A percentile compares a stretch with the other conserved stretches of the same genome.
phyloP scores from a whole-genome alignment of 2,888 invertebrate species.

The Zygothrica quintamaculata region DNA sequence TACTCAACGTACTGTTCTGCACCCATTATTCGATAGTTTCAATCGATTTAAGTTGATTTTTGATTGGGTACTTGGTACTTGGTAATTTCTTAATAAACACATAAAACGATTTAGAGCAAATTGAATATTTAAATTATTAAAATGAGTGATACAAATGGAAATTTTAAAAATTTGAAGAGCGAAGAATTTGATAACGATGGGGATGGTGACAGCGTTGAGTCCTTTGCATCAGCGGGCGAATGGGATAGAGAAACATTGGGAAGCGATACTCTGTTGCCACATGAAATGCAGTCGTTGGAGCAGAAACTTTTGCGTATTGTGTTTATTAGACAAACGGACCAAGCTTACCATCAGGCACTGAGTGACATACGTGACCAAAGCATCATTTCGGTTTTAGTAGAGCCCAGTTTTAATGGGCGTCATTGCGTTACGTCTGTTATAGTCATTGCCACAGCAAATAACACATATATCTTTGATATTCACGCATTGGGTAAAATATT shows the following conservation, averaged over 20 bases:
- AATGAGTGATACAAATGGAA: not conserved
- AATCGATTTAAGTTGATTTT: too few species aligned
- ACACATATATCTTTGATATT: slow-evolving; percentile 57
- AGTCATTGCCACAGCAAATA: slow-evolving; percentile 52
- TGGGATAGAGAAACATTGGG: not conserved
- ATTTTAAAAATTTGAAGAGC: not conserved
- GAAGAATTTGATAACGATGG: not conserved
- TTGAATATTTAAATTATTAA: not conserved
- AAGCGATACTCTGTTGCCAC: slow-evolving; percentile 16
- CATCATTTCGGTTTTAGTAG: slow-evolving; percentile 52
- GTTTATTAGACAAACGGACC: slow-evolving; percentile 49
- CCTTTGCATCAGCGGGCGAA: slow-evolving; percentile 30
- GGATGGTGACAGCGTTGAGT: slow-evolving; percentile 33
- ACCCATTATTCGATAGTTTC: not conserved
- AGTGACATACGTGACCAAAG: slow-evolving; percentile 55
- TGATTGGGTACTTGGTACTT: too few species aligned
- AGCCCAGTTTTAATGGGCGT: slow-evolving; percentile 65
- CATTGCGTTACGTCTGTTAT: slow-evolving; percentile 41
- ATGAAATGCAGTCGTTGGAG: slow-evolving; percentile 33
- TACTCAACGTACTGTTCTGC: not conserved
- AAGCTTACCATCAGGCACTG: slow-evolving; percentile 46
- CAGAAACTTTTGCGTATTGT: slow-evolving; percentile 42
- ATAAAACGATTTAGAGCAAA: not conserved
- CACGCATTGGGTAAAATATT: slow-evolving; percentile 48
- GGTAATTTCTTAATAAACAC: too few species aligned